Evolutionary conservation across 2,888 invertebrate genomes (phyloP), one percentile per base, ranked within the genome.

Genomic region (Sericinus montela): DNA sequence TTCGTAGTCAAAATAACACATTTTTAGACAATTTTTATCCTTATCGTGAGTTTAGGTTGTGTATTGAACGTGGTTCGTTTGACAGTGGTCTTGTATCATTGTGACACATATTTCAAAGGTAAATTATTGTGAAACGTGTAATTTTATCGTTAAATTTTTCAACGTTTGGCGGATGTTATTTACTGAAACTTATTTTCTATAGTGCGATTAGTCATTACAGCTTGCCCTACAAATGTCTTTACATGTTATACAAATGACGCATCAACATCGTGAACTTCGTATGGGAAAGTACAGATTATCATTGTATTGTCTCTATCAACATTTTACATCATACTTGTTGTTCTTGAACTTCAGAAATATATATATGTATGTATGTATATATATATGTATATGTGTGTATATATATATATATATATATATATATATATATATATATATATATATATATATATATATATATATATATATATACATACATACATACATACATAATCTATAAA

Each of bases 31-130:
- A 62, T 65, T 65, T 68, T 72, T 65, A 69, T 57, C 60, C 60
- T 63, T 45, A 39, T n/a, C 50, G 59, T 55, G 52, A 62, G 65
- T 62, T 68, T 75, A 84, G 82, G 82, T 84, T 85, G 82, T 80
- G 72, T 75, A 75, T 72, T 79, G 81, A 86, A 85, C 85, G 85
- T 87, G 87, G 86, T 86, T 73, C 68, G 60, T 75, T 74, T 81
- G 83, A 81, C 83, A 82, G 58, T 75, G 71, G 75, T 63, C 69
- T 70, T 69, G 67, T 69, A 70, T 66, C 65, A 61, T 72, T 74
- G 72, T 77, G 80, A 75, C 79, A 80, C 72, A 77, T 72, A 65
- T 72, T 63, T 45, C 62, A 52, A 68, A 76, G 75, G 75, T 80
- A 77, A 78, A 71, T 70, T 71, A 57, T 58, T 58, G 49, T 54